Percentiles rank a stretch among this genome's conserved stretches.
Evolutionary conservation across 2,797 vertebrate species (phyloP).

Genomic region (Carduelis carduelis): DNA sequence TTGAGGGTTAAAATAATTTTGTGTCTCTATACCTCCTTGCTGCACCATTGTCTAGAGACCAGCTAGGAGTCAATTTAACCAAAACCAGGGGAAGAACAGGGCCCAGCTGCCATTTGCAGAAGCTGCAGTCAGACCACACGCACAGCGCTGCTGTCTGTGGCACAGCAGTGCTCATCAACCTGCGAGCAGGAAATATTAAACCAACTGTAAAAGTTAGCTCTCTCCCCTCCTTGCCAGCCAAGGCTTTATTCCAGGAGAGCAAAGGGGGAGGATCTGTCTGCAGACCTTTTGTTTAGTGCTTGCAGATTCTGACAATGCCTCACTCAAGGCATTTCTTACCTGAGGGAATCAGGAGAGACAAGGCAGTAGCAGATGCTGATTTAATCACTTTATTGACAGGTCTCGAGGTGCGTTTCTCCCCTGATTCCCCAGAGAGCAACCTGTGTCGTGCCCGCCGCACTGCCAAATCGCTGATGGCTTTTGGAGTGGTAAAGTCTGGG

Average conservation of each 20-base stretch:
- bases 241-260: not conserved
- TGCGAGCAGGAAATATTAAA: not conserved
- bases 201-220: not conserved
- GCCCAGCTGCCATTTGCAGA: constrained; percentile 3
- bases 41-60: not conserved
- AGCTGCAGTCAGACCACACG: constrained; percentile 31
- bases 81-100: not conserved
- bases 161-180: not conserved
- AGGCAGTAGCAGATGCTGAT: constrained; percentile 92
- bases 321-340: constrained; percentile 76
- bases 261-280: constrained; percentile 14
- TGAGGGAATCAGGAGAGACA: constrained; percentile 95
- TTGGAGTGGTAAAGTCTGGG: constrained; percentile 82
- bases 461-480: constrained; percentile 94
- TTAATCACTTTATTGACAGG: constrained; percentile 98
- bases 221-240: constrained; percentile 23
- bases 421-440: constrained; percentile 89
- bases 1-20: not conserved
- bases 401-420: constrained; percentile 85
- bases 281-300: constrained; percentile 39
- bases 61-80: not conserved
- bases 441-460: constrained; percentile 92
- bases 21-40: not conserved
- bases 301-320: constrained; percentile 52
- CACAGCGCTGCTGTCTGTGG: not conserved